phyloP scores from a whole-genome alignment of 2,888 invertebrate species.

The Pseudococcus longispinus region DNA sequence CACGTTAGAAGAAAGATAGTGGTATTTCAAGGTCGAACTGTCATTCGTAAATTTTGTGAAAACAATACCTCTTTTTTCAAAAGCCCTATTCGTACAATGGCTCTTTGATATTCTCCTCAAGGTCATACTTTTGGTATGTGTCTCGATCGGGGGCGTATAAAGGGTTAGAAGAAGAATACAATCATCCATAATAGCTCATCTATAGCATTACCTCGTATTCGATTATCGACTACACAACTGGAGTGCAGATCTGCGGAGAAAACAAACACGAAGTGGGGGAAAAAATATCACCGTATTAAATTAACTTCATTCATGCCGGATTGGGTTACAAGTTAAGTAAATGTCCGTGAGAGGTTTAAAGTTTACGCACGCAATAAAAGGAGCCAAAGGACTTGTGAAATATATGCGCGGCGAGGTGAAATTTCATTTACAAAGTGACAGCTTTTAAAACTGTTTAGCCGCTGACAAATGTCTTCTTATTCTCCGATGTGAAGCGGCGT shows the following conservation, averaged over 20 bases:
- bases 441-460: constrained; percentile 45
- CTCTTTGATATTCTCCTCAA: too few relatives aligned
- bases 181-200: too few relatives aligned
- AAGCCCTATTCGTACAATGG: too few relatives aligned
- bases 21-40: too few relatives aligned
- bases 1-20: too few relatives aligned
- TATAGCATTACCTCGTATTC: not conserved
- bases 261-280: not conserved
- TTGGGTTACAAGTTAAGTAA: not conserved
- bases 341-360: constrained; percentile 7
- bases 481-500: constrained; percentile 34
- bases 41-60: too few relatives aligned
- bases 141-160: too few relatives aligned
- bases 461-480: constrained; percentile 46
- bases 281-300: not conserved
- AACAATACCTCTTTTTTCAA: too few relatives aligned
- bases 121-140: too few relatives aligned
- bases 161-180: too few relatives aligned
- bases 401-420: constrained; percentile 38
- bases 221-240: not conserved
- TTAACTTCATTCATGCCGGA: not conserved
- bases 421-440: constrained; percentile 45
- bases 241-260: not conserved
- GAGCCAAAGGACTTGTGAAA: constrained; percentile 32
- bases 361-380: constrained; percentile 25